Evolutionary conservation across 2,797 vertebrate species (phyloP), one percentile per base, ranked within the genome.

Genomic region (Melopsittacus undulatus): DNA sequence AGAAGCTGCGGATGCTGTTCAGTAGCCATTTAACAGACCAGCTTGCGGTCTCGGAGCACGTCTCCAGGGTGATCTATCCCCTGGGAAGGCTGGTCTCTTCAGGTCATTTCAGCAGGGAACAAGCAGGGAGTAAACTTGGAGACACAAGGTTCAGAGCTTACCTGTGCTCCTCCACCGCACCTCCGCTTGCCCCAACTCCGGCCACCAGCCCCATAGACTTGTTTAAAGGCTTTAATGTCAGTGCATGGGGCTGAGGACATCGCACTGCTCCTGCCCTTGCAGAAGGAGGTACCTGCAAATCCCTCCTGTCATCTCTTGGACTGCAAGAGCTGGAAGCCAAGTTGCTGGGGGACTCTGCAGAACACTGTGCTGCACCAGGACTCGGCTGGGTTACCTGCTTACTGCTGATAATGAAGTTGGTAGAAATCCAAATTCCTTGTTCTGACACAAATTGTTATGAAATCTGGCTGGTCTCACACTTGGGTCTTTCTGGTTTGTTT

Each of bases 31-130:
- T n/a, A 30, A 11, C 3, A 63, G 24, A 66, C 22, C 62, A 38
- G 54, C 26, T 62, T 0, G 0, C 45, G 70, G 36, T 27, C 63
- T 82, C 0, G 0, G 32, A 52, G 26, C 1, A 0, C 18, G 3
- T 75, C 40, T 92, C 62, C 19, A 27, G 43, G 26, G 27, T 45
- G 19, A 46, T 46, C 9, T 1, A 29, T 52, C 59, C 34, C 36
- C 29, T 40, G 36, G 48, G 40, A 73, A 48, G 17, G 52, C 2
- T 48, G 40, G 34, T 18, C 20, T 70, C n/a, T 48, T 57, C 5
- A 24, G 38, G 32, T 40, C 17, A 52, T 6, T 56, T 82, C 68
- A 48, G 34, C 57, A 76, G 70, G 56, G 34, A 87, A 24, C 16
- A 45, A 2, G 2, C 22, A 57, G 38, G 18, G 24, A 67, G 3